Evolutionary conservation across 2,113 vertebrate species (phyloP).

Genomic region (Chrysochloris asiatica): DNA sequence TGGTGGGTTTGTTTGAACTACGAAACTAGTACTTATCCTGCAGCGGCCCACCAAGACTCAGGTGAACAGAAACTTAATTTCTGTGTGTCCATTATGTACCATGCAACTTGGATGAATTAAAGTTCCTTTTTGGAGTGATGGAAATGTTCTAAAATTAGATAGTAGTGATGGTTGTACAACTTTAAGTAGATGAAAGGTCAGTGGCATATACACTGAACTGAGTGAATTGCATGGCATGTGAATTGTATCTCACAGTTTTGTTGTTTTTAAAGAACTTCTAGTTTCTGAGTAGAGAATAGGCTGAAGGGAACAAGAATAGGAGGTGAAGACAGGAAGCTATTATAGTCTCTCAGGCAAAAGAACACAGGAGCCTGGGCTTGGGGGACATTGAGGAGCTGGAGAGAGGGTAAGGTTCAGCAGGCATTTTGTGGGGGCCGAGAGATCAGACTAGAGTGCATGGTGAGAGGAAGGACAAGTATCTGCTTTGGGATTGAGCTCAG

Average conservation of each 20-base stretch:
- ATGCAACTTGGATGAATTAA: background rate
- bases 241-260: background rate
- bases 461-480: background rate
- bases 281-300: background rate
- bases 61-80: no score
- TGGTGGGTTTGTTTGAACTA: no score
- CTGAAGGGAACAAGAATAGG: background rate
- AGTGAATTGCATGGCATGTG: background rate
- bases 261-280: background rate
- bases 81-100: background rate
- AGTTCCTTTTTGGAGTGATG: background rate
- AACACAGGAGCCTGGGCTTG: background rate
- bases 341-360: background rate
- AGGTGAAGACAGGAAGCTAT: background rate
- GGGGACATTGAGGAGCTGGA: no score
- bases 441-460: background rate
- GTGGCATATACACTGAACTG: background rate
- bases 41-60: no score
- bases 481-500: fast-evolving
- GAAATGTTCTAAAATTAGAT: conserved; percentile 23
- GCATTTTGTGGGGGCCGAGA: background rate
- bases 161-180: background rate
- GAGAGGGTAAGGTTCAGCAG: background rate
- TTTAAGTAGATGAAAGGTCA: background rate
- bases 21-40: no score